A percentile compares a stretch with the other conserved stretches of the same genome.
Evolutionary conservation across 64 coral and sea anemone species (phyloP).

Genomic region (Montipora sp.): DNA sequence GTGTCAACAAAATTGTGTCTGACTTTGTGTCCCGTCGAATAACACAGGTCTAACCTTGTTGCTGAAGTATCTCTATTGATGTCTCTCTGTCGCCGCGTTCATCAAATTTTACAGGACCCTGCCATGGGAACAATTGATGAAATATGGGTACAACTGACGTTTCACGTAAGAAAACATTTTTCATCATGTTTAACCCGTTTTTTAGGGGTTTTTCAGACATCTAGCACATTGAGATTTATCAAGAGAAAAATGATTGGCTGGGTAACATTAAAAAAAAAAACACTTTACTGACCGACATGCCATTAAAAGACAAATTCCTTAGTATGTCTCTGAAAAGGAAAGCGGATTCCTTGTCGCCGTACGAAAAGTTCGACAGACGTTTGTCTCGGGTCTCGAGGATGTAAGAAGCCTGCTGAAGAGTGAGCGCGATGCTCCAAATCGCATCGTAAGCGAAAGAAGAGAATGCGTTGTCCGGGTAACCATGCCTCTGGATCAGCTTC

Average conservation of each 20-base stretch:
- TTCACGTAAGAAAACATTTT: too few relatives aligned
- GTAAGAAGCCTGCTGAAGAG: slow-evolving; percentile 16
- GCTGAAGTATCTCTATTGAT: slow-evolving; percentile 29
- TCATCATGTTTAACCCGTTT: too few relatives aligned
- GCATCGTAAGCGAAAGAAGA: slow-evolving; percentile 53
- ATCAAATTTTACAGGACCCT: slow-evolving; percentile 32
- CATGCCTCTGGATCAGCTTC: neutral
- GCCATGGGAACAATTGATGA: neutral
- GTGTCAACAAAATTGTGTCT: neutral
- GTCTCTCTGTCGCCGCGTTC: slow-evolving; percentile 15
- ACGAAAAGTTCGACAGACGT: slow-evolving; percentile 21
- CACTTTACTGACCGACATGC: slow-evolving; percentile 40
- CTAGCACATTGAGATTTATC: too few relatives aligned
- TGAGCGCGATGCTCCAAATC: slow-evolving; percentile 47
- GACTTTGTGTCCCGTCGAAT: neutral
- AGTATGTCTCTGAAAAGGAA: slow-evolving; percentile 25
- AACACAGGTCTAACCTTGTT: neutral
- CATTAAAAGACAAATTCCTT: slow-evolving; percentile 25
- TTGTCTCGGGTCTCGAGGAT: slow-evolving; percentile 28
- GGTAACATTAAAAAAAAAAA: neutral
- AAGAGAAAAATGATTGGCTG: too few relatives aligned
- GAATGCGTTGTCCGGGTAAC: slow-evolving; percentile 9
- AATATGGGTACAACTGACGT: too few relatives aligned
- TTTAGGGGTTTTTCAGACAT: too few relatives aligned
- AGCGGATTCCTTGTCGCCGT: slow-evolving; percentile 41